These are phyloP conservation scores for Periplaneta americana DNA, from an alignment of 1,140 invertebrate species.

Conservation along the genomic window DNA sequence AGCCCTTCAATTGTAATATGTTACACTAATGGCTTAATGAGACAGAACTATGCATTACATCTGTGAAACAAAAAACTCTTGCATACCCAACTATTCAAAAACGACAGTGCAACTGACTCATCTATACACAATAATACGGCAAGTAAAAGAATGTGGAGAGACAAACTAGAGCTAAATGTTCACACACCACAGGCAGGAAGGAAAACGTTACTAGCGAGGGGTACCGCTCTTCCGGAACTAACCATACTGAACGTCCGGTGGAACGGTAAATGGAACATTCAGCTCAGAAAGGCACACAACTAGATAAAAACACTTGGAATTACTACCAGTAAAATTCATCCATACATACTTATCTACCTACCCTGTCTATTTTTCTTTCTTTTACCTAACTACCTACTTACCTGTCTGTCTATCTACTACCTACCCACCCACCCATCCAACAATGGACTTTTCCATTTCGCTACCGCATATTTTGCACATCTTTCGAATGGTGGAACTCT, in stretches of 20 bases:
- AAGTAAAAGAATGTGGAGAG: not conserved
- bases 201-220: not conserved
- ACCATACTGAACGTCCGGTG: not conserved
- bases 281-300: not conserved
- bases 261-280: not conserved
- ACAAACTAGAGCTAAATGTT: no score
- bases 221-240: not conserved
- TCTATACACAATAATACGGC: not conserved
- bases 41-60: not conserved
- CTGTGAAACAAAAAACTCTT: no score
- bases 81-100: not conserved
- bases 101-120: not conserved
- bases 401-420: no score
- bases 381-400: no score
- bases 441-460: no score
- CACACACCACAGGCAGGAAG: not conserved
- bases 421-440: no score
- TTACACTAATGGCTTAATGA: not conserved
- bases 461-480: no score
- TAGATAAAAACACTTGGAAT: not conserved
- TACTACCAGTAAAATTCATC: no score
- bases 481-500: no score
- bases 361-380: no score
- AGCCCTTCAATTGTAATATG: not conserved
- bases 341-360: no score